A percentile compares a stretch with the other conserved stretches of the same genome.
Evolutionary conservation across 1,140 invertebrate species (phyloP).

Genomic region (Calephelis nemesis): DNA sequence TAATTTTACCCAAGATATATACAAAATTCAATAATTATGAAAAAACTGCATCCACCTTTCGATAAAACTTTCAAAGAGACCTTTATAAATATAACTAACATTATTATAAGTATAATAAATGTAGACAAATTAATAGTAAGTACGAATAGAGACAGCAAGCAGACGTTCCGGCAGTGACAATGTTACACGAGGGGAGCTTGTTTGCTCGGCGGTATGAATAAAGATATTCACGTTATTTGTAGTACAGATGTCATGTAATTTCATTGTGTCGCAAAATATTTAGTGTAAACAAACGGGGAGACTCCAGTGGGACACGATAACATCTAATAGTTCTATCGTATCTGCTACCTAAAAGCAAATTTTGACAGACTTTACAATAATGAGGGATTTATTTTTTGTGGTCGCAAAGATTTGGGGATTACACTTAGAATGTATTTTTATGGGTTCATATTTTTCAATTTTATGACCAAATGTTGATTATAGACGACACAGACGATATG

Average conservation of each 20-base stretch:
- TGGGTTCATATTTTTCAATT: conserved; percentile 2
- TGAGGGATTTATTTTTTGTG: conserved; percentile 67
- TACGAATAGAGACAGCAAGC: conserved; percentile 53
- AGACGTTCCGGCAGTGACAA: conserved; percentile 63
- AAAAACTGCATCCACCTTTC: too few species aligned
- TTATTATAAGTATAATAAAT: not conserved
- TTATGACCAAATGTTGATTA: not conserved
- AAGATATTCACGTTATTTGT: conserved; percentile 79
- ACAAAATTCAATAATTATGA: too few species aligned
- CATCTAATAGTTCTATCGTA: conserved; percentile 61
- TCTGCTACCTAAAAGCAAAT: conserved; percentile 52
- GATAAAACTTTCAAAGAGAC: too few species aligned
- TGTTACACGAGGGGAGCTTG: conserved; percentile 61
- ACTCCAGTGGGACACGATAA: conserved; percentile 61
- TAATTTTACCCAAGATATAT: too few species aligned
- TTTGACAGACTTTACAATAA: conserved; percentile 53
- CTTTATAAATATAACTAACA: too few species aligned
- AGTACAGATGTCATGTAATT: conserved; percentile 78
- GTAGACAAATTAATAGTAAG: conserved; percentile 21
- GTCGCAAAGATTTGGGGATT: conserved; percentile 58
- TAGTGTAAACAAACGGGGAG: conserved; percentile 75
- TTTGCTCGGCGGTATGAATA: conserved; percentile 74
- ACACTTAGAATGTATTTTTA: conserved; percentile 33
- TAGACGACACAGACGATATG: too few species aligned
- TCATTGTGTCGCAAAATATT: conserved; percentile 77